phyloP scores from a whole-genome alignment of 2,113 vertebrate species.

The Mormyrus iriodes region DNA sequence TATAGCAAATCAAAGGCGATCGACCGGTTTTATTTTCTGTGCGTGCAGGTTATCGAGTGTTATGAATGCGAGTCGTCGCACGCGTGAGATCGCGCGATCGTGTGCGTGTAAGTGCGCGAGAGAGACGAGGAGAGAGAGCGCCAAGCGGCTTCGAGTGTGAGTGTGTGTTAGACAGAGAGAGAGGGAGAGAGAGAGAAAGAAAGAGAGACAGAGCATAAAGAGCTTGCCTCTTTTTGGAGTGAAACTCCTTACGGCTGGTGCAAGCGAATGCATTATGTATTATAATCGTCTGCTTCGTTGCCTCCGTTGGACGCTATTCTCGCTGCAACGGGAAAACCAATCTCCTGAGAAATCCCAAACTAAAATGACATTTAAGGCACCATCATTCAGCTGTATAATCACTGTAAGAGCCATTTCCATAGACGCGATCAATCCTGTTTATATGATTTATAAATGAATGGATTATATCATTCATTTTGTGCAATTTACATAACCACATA shows the following conservation, averaged over 20 bases:
- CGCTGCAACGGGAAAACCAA: not conserved
- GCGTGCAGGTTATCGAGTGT: not conserved
- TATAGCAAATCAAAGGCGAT: not conserved
- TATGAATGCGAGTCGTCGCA: not conserved
- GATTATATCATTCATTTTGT: not conserved
- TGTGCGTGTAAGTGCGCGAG: not conserved
- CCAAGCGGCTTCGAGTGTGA: not conserved
- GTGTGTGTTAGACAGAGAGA: not conserved
- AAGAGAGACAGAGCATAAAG: not conserved
- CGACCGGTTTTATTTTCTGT: not conserved
- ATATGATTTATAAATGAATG: constrained; percentile 1
- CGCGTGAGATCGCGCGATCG: not conserved
- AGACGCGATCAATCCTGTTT: constrained; percentile 3
- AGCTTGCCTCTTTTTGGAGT: not conserved
- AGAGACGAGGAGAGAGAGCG: not conserved
- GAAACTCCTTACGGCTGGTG: not conserved
- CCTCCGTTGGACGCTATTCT: not conserved
- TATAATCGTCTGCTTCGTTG: not conserved
- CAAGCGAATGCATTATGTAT: constrained; percentile 4
- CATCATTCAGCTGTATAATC: constrained; percentile 2
- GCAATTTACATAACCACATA: not conserved
- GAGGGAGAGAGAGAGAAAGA: not conserved
- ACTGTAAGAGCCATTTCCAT: not conserved
- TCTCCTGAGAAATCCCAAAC: constrained; percentile 7
- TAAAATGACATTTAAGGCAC: not conserved